A percentile compares a stretch with the other conserved stretches of the same genome.
phyloP scores from a whole-genome alignment of 1,140 invertebrate genomes.

The Elymnias hypermnestra region DNA sequence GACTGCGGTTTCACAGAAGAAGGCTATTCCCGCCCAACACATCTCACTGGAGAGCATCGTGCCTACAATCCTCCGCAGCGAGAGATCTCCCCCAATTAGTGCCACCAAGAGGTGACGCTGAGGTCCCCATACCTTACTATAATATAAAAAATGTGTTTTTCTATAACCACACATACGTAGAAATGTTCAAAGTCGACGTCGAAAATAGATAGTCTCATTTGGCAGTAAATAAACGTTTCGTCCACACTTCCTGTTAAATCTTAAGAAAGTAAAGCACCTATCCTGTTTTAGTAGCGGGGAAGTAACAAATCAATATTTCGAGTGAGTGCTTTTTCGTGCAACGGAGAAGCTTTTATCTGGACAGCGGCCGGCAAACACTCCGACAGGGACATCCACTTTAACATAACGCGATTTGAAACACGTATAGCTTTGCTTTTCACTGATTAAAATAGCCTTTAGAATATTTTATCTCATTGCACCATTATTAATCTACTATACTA shows the following conservation, averaged over 20 bases:
- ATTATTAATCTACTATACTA: too few species aligned
- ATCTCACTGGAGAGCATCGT: too few species aligned
- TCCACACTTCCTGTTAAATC: conserved; percentile 12
- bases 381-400: conserved; percentile 68
- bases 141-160: too few species aligned
- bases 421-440: conserved; percentile 28
- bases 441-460: conserved; percentile 22
- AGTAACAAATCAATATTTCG: conserved; percentile 75
- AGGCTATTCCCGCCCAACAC: too few species aligned
- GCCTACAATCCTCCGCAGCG: too few species aligned
- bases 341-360: conserved; percentile 75
- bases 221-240: conserved; percentile 2
- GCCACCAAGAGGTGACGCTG: too few species aligned
- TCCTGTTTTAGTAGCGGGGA: conserved; percentile 59
- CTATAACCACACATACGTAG: too few species aligned
- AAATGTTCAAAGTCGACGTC: too few species aligned
- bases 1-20: too few species aligned
- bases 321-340: conserved; percentile 75
- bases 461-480: conserved; percentile 19
- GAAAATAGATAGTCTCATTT: too few species aligned
- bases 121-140: too few species aligned
- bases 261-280: conserved; percentile 18
- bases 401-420: conserved; percentile 50
- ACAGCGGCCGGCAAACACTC: conserved; percentile 72
- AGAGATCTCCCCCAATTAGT: too few species aligned